These are phyloP conservation scores for Ophion slaviceki DNA, from an alignment of 2,888 invertebrate species.

Conservation along the genomic window DNA sequence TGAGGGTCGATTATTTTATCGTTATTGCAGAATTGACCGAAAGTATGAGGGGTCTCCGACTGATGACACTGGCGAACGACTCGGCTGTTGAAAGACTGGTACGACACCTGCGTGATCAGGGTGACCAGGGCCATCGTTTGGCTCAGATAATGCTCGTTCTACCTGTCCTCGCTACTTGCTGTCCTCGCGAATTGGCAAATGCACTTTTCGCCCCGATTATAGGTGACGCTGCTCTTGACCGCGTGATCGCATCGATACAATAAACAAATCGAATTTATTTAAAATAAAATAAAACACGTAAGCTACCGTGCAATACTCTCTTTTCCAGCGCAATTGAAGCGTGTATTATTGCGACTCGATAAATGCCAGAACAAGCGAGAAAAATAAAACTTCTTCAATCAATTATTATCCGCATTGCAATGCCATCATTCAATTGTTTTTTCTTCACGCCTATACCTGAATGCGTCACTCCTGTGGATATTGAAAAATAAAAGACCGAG, in stretches of 20 bases:
- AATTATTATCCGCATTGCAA: neutral
- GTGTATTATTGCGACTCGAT: neutral
- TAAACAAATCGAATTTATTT: conserved; percentile 58
- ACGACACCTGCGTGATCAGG: conserved; percentile 72
- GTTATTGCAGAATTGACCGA: conserved; percentile 74
- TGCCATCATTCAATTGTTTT: neutral
- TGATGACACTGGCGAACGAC: conserved; percentile 73
- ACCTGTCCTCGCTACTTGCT: conserved; percentile 76
- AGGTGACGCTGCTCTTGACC: conserved; percentile 76
- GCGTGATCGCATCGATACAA: conserved; percentile 78
- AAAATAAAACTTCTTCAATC: neutral
- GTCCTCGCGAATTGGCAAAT: conserved; percentile 75
- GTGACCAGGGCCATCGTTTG: conserved; percentile 72
- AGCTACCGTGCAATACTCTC: neutral
- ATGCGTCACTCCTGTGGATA: neutral
- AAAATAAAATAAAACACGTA: neutral
- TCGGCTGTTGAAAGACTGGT: conserved; percentile 73
- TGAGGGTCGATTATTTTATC: conserved; percentile 6
- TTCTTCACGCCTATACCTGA: neutral
- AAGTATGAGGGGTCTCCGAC: conserved; percentile 68
- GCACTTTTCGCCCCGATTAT: conserved; percentile 79
- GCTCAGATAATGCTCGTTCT: conserved; percentile 76
- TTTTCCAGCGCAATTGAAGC: neutral
- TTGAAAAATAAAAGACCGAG: neutral
- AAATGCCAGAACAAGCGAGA: neutral